phyloP scores from a whole-genome alignment of 2,113 vertebrate species.

The Aviceda subcristata region DNA sequence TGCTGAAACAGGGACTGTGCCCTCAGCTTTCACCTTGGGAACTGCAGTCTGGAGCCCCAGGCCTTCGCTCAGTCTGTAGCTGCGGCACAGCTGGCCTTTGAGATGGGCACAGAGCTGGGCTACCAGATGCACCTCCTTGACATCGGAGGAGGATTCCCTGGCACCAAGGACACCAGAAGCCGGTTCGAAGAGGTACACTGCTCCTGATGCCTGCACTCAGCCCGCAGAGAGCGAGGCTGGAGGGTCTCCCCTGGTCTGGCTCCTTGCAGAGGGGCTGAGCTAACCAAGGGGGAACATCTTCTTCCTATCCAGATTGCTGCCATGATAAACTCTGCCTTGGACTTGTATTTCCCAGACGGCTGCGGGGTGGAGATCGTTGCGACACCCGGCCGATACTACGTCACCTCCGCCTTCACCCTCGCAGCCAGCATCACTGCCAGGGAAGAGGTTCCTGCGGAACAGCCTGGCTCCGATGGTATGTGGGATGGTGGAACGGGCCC shows the following conservation, averaged over 20 bases:
- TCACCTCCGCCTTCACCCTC: constrained; percentile 77
- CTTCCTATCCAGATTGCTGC: constrained; percentile 50
- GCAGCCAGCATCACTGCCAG: constrained; percentile 68
- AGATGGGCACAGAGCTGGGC: constrained; percentile 75
- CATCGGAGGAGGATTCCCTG: constrained; percentile 76
- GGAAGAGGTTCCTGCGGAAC: constrained; percentile 60
- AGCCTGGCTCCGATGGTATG: constrained; percentile 57
- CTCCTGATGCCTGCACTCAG: accelerated
- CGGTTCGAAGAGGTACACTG: constrained; percentile 72
- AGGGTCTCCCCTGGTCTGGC: not conserved
- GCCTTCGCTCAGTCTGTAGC: constrained; percentile 65
- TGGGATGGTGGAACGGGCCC: not conserved
- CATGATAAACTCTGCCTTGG: constrained; percentile 73
- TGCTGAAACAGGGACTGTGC: not conserved
- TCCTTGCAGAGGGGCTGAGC: not conserved
- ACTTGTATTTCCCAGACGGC: constrained; percentile 78
- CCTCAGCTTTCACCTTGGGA: constrained; percentile 75
- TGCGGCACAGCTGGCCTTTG: constrained; percentile 72
- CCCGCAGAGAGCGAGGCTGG: not conserved
- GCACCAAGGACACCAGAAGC: constrained; percentile 57
- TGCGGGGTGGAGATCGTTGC: constrained; percentile 72
- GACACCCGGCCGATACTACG: constrained; percentile 73
- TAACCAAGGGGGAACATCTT: not conserved
- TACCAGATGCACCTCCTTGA: constrained; percentile 74
- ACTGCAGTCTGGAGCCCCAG: constrained; percentile 60